These are phyloP conservation scores for Anas flavirostris DNA, from an alignment of 2,797 vertebrate genomes.

Conservation along the genomic window DNA sequence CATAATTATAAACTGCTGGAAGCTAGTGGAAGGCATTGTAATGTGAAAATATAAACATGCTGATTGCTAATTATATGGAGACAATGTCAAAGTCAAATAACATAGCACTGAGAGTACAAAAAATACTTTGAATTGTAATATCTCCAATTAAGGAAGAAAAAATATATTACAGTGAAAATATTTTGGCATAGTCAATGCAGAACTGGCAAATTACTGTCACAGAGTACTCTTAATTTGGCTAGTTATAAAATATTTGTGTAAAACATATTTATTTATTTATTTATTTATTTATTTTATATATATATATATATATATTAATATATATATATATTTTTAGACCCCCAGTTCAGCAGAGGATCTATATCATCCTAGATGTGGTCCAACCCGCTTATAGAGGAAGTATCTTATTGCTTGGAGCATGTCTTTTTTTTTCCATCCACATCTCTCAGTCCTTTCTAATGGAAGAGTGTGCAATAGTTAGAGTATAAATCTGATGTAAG, in stretches of 20 bases:
- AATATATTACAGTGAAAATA: conserved; percentile 12
- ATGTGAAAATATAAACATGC: conserved; percentile 40
- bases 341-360: neutral
- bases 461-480: neutral
- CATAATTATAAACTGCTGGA: conserved; percentile 31
- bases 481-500: neutral
- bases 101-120: neutral
- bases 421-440: neutral
- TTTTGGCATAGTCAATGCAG: neutral
- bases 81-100: conserved; percentile 40
- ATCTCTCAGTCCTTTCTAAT: neutral
- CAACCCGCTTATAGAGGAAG: neutral
- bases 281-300: no score
- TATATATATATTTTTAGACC: neutral
- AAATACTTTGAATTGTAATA: neutral
- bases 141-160: conserved; percentile 49
- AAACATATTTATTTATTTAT: neutral
- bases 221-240: neutral
- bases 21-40: conserved; percentile 23
- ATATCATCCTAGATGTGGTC: neutral
- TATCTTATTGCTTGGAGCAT: neutral
- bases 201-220: conserved; percentile 2
- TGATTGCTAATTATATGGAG: conserved; percentile 38
- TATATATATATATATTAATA: no score
- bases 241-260: neutral